A percentile compares a stretch with the other conserved stretches of the same genome.
Conservation (phyloP, 2,113 vertebrate genomes). For the Gulo gulo region DNA sequence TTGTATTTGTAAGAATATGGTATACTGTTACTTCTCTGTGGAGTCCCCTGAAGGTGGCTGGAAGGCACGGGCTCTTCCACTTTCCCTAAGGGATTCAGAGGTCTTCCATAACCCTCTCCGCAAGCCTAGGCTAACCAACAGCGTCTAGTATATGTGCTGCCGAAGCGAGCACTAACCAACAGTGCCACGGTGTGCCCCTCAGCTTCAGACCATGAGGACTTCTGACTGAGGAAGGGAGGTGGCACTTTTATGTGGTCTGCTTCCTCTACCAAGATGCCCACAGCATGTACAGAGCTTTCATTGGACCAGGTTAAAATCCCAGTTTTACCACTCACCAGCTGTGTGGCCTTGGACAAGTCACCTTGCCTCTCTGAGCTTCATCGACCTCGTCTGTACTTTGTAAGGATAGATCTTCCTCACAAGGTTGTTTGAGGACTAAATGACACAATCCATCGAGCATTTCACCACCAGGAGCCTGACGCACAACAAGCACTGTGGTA, state of each 20-base stretch:
- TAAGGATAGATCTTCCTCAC: not conserved
- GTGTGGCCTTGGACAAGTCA: not conserved
- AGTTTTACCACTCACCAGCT: not conserved
- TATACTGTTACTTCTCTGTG: not conserved
- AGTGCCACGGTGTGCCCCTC: too few species aligned
- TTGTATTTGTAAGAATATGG: not conserved
- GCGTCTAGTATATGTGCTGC: too few species aligned
- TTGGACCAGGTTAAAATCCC: not conserved
- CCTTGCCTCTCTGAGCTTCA: not conserved
- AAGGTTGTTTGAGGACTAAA: not conserved
- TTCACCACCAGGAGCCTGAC: not conserved
- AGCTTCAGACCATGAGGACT: not conserved
- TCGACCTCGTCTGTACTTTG: not conserved
- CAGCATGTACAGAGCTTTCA: not conserved
- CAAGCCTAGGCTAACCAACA: not conserved
- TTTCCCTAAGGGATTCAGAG: not conserved
- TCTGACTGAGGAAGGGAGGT: not conserved
- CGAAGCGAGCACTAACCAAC: too few species aligned
- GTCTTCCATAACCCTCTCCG: not conserved
- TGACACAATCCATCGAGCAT: not conserved
- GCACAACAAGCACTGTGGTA: not conserved
- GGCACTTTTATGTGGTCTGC: not conserved
- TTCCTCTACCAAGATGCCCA: not conserved
- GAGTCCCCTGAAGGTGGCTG: not conserved
- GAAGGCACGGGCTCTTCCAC: not conserved